Evolutionary conservation across 2,113 vertebrate species (phyloP).

Genomic region (Hippolais icterina): DNA sequence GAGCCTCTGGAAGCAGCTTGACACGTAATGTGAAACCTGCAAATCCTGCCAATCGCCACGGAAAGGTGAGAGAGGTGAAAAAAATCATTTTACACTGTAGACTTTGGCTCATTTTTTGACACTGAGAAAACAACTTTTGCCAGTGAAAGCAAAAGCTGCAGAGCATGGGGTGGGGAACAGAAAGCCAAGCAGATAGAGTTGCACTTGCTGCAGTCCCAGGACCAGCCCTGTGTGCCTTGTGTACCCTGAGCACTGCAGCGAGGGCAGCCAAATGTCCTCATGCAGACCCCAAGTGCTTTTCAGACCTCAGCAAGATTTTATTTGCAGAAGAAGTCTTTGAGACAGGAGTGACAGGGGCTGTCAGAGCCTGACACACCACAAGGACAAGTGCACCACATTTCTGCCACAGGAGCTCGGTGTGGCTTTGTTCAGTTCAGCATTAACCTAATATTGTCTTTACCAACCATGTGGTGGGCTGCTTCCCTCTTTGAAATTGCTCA

Average conservation of each 20-base stretch:
- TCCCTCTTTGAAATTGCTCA: background rate
- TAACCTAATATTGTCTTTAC: background rate
- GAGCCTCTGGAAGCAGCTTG: conserved; percentile 63
- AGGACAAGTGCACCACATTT: background rate
- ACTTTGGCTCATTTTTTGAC: conserved; percentile 60
- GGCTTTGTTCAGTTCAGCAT: background rate
- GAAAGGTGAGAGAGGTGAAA: conserved; percentile 72
- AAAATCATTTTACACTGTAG: conserved; percentile 62
- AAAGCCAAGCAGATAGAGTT: background rate
- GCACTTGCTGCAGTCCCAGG: background rate
- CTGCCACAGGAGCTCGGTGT: background rate
- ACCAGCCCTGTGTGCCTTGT: background rate
- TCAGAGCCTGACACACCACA: background rate
- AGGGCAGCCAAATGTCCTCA: background rate
- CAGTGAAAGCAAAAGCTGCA: conserved; percentile 43
- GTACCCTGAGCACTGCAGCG: background rate
- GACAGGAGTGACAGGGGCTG: background rate
- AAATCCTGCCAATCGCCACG: conserved; percentile 61
- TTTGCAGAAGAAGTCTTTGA: background rate
- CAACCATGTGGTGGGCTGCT: background rate
- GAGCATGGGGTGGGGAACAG: background rate
- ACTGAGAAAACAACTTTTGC: conserved; percentile 62
- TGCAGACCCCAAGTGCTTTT: background rate
- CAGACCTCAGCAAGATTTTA: background rate
- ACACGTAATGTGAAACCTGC: conserved; percentile 52